Conservation (phyloP, 1,140 invertebrate species). For the Mamestra configurata region DNA sequence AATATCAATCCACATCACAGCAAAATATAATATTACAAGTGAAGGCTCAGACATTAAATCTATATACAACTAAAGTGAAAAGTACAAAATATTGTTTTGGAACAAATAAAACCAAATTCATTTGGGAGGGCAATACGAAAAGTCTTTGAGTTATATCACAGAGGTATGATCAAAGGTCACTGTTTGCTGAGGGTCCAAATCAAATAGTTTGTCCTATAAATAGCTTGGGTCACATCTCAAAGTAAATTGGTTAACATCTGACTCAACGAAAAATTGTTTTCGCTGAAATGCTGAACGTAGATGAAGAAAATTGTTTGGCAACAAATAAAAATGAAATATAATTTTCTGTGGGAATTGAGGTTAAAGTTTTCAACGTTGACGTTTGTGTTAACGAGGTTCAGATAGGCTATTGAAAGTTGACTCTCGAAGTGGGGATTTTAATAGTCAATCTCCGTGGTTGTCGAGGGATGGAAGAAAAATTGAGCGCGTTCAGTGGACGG, state of each 20-base stretch:
- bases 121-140: slow-evolving; percentile 55
- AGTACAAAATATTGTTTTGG: slow-evolving; percentile 44
- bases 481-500: not conserved
- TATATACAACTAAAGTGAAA: slow-evolving; percentile 23
- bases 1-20: slow-evolving; percentile 14
- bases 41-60: slow-evolving; percentile 2
- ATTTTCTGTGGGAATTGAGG: slow-evolving; percentile 25
- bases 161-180: slow-evolving; percentile 53
- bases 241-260: slow-evolving; percentile 55
- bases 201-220: slow-evolving; percentile 55
- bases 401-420: slow-evolving; percentile 23
- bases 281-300: slow-evolving; percentile 44
- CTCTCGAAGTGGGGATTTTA: slow-evolving; percentile 16
- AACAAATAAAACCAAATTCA: slow-evolving; percentile 55
- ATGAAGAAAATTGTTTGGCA: slow-evolving; percentile 52
- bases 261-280: slow-evolving; percentile 52
- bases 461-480: slow-evolving; percentile 10
- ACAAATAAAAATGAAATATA: slow-evolving; percentile 52
- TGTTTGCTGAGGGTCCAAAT: slow-evolving; percentile 53
- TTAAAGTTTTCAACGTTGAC: slow-evolving; percentile 43
- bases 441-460: slow-evolving; percentile 21
- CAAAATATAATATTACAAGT: slow-evolving; percentile 23
- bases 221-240: slow-evolving; percentile 50
- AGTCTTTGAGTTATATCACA: slow-evolving; percentile 53
- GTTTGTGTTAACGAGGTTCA: slow-evolving; percentile 39